Evolutionary conservation across 2,113 vertebrate genomes (phyloP), one percentile per base, ranked within the genome.

Genomic region (Benitochromis conjunctus): DNA sequence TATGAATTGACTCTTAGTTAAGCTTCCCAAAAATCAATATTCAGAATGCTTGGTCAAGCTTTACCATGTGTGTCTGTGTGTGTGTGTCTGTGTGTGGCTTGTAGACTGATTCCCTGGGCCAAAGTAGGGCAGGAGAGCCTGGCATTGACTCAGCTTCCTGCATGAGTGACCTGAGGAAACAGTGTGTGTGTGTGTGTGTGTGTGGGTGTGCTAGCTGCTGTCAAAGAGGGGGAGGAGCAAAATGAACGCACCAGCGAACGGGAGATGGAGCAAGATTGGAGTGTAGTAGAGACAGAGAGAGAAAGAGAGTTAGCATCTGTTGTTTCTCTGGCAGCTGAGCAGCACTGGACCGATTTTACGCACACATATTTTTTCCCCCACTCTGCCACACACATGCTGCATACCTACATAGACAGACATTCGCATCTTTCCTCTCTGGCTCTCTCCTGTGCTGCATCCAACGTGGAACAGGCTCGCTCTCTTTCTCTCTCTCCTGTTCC

Each of bases 71-170:
- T n/a, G 56, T 48, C 18, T n/a, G 48, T 51, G 69, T 77, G 60
- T 26, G 85, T 76, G 54, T 55, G 3, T 66, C 77, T 16, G 76
- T 80, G 80, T 81, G 71, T 74, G 79, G 60, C 34, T 64, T 82
- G 78, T 26, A 54, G 81, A 86, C 62, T 64, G 4, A 86, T 82
- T 92, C 86, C 86, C 91, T 81, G 7, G 91, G 90, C 91, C 91
- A 92, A 94, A 93, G 87, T 94, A 91, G 94, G 93, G 94, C 94
- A 94, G 92, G 90, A 93, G 89, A 92, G 88, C 89, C 91, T 94
- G 93, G 93, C 94, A 93, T 87, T 74, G n/a, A 88, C 90, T 89
- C 90, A 81, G 64, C 90, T 90, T 94, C 90, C 84, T 92, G 93
- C 93, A 93, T 92, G 92, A 92, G 87, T 94, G 93, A 94, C 94